Evolutionary conservation across 1,140 invertebrate species (phyloP).

Genomic region (Brachionus paranguensis): DNA sequence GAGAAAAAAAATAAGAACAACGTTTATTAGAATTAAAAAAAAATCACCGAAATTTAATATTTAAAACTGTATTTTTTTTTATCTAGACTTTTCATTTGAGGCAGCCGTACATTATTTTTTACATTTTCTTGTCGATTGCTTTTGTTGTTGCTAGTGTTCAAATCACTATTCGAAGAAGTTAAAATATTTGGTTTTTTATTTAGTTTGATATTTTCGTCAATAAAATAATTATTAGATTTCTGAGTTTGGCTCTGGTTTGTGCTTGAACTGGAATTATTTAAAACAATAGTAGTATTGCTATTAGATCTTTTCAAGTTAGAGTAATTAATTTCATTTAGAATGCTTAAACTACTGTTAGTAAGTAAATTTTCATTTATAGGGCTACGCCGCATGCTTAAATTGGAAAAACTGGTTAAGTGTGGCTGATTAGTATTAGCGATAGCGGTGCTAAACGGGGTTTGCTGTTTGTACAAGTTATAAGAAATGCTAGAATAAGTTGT

Average conservation of each 20-base stretch:
- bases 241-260: not conserved
- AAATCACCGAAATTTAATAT: not conserved
- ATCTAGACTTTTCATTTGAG: slow-evolving; percentile 14
- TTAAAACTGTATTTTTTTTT: slow-evolving; percentile 22
- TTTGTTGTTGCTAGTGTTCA: not conserved
- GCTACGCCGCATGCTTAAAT: not conserved
- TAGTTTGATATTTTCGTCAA: not conserved
- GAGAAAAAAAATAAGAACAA: not conserved
- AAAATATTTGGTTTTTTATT: not conserved
- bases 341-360: not conserved
- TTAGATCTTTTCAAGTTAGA: not conserved
- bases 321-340: not conserved
- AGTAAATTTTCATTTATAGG: not conserved
- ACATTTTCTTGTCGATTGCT: not conserved
- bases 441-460: not conserved
- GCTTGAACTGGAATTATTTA: not conserved
- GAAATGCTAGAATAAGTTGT: not conserved
- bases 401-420: slow-evolving; percentile 3
- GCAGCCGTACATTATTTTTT: not conserved
- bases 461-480: slow-evolving; percentile 6
- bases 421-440: not conserved
- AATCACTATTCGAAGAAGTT: slow-evolving; percentile 1
- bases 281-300: not conserved
- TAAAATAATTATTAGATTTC: not conserved
- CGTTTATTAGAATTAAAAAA: not conserved